A percentile compares a stretch with the other conserved stretches of the same genome.
These are phyloP conservation scores for Rhinoptilus africanus DNA, from an alignment of 2,113 vertebrate genomes.

Conservation along the genomic window DNA sequence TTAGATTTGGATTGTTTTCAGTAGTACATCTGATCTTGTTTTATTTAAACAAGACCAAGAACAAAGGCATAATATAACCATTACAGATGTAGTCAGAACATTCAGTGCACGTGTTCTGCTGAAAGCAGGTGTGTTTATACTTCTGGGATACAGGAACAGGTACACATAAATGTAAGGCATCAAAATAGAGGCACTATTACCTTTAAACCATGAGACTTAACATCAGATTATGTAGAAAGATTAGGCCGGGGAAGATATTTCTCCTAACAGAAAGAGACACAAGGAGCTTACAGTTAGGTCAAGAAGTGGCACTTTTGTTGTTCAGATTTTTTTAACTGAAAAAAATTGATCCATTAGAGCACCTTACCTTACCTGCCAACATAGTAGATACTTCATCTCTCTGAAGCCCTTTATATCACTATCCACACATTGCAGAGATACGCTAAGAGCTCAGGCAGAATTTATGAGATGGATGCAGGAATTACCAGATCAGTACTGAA, in stretches of 20 bases:
- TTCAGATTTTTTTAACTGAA: not conserved
- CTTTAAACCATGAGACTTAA: not conserved
- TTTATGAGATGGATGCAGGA: not conserved
- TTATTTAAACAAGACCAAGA: not conserved
- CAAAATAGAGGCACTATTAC: not conserved
- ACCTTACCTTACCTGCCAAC: not conserved
- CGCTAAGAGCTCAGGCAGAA: not conserved
- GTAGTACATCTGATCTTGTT: not conserved
- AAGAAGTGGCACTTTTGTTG: not conserved
- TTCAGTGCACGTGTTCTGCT: not conserved
- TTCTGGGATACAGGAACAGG: not conserved
- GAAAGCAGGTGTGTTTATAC: not conserved
- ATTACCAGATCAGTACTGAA: not conserved
- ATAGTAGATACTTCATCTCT: not conserved
- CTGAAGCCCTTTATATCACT: not conserved
- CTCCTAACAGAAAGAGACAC: not conserved
- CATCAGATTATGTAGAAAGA: rapidly evolving
- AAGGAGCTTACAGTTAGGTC: not conserved
- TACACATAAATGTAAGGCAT: not conserved
- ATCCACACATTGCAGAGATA: not conserved
- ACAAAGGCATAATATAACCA: not conserved
- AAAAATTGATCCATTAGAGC: not conserved
- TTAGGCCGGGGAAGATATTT: not conserved
- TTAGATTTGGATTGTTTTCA: not conserved
- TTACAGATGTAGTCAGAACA: not conserved